Evolutionary conservation across 2,888 invertebrate species (phyloP), one percentile per base, ranked within the genome.

Genomic region (Lasius fuliginosus): DNA sequence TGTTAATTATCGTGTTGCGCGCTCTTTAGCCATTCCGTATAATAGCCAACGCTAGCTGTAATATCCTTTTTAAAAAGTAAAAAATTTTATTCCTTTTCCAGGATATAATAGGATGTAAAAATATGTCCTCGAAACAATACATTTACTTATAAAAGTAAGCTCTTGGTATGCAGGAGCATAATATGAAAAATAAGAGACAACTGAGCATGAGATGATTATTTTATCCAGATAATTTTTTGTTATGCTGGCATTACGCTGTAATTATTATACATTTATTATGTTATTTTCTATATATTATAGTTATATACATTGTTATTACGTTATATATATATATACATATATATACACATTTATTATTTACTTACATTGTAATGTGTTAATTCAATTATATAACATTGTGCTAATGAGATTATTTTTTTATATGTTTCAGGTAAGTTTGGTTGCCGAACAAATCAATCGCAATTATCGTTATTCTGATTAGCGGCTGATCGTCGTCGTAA

Each of bases 391-490:
- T 82, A 60, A 68, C 30, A 33, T 23, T 68, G 42, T 42, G 56
- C 65, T 56, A 65, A 77, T 83, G 30, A 46, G 23, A 49, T 15
- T 33, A 68, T 69, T 83, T 30, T 87, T 83, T 88, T 85, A 1
- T 60, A 12, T 69, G 82, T 92, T 92, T 1, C 89, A 92, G 91
- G 92, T 92, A 91, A 92, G 92, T 89, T 83, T 49, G 33, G n/a
- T 68, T 76, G 36, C 23, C 40, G 60, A 46, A 49, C 67, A 11
- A 53, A 65, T 79, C 77, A 62, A 83, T 82, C 84, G 67, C 83
- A 85, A 88, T 89, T 89, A 89, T 74, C 82, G 42, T 36, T 65
- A 74, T n/a, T 67, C 81, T 74, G 83, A 88, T 88, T 87, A 86
- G 69, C 84, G 85, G 67, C 33, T 84, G 83, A 86, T 88, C 64